phyloP scores from a whole-genome alignment of 2,888 invertebrate species.

The Spatulosminthurus flaviceps region DNA sequence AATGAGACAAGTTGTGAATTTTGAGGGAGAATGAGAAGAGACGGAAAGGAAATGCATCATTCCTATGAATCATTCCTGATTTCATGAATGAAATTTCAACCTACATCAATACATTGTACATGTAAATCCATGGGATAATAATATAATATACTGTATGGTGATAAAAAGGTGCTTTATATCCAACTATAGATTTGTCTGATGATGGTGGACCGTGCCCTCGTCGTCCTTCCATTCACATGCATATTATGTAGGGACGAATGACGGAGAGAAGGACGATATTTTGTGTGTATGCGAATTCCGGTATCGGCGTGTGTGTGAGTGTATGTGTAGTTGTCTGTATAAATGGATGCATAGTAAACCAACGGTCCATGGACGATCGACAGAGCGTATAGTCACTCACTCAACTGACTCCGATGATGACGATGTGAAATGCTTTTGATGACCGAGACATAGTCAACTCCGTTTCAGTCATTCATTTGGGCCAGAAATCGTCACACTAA shows the following conservation, averaged over 20 bases:
- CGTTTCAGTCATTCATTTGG: conserved; percentile 32
- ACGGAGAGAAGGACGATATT: conserved; percentile 4
- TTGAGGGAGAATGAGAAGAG: too few relatives aligned
- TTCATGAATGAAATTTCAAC: neutral
- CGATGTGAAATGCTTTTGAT: conserved; percentile 47
- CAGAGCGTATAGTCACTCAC: conserved; percentile 57
- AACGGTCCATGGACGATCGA: conserved; percentile 62
- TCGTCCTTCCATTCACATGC: too few relatives aligned
- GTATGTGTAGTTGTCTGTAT: conserved; percentile 18
- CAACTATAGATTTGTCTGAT: too few relatives aligned
- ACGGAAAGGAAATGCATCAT: neutral
- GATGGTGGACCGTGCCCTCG: too few relatives aligned
- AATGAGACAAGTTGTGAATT: too few relatives aligned
- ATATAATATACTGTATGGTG: neutral
- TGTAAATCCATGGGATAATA: neutral
- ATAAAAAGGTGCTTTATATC: too few relatives aligned
- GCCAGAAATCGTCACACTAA: conserved; percentile 33
- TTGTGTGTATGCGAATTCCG: neutral
- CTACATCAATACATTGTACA: too few relatives aligned
- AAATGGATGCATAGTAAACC: conserved; percentile 42
- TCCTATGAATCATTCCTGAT: neutral
- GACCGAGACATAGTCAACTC: conserved; percentile 45
- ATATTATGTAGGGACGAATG: neutral
- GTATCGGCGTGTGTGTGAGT: conserved; percentile 1
- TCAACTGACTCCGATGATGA: conserved; percentile 42